Evolutionary conservation across 2,888 invertebrate genomes (phyloP), one percentile per base, ranked within the genome.

Genomic region (Acanthoscelides obtectus): DNA sequence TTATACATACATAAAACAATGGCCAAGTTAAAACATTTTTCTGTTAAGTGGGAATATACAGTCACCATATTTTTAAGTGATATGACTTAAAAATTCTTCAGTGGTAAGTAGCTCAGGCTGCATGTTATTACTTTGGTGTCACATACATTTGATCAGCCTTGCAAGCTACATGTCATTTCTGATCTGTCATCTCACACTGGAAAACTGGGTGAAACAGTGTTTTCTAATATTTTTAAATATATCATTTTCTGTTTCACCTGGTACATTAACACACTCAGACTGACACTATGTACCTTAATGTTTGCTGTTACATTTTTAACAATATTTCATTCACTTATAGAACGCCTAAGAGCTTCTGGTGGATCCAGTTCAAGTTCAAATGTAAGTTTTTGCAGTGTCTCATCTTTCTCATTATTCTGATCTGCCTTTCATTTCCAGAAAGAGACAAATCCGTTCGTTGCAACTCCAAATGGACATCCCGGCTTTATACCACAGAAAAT

Each of bases 401-500:
- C 65, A 67, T 70, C 72, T 64, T 67, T 67, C 68, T 72, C 68
- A 68, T 69, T 70, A 21, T 67, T 72, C 65, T 21, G 67, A 72
- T 17, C 4, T 66, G 63, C 72, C 69, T 65, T 70, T 67, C 64
- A 22, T 65, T 84, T 86, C 64, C 80, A 90, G 89, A 89, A 89
- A 85, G 89, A 90, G 78, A 83, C 93, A 77, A 96, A 93, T 84
- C 97, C 97, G 21, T 98, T 98, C 86, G 88, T 94, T 68, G 92
- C 93, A 74, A 94, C 95, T 69, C 91, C 93, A 76, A 96, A 96
- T 88, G 95, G 96, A 66, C 96, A 97, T 87, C 94, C 97, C 64
- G 93, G 93, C 72, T 98, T 97, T 86, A 93, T 94, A 77, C 98
- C 98, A 17, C 96, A 97, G 84, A 97, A 97, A 88, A 91, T 95